Percentiles rank a stretch among this genome's conserved stretches.
phyloP scores from a whole-genome alignment of 1,140 invertebrate genomes.

The Drosophila arizonae region DNA sequence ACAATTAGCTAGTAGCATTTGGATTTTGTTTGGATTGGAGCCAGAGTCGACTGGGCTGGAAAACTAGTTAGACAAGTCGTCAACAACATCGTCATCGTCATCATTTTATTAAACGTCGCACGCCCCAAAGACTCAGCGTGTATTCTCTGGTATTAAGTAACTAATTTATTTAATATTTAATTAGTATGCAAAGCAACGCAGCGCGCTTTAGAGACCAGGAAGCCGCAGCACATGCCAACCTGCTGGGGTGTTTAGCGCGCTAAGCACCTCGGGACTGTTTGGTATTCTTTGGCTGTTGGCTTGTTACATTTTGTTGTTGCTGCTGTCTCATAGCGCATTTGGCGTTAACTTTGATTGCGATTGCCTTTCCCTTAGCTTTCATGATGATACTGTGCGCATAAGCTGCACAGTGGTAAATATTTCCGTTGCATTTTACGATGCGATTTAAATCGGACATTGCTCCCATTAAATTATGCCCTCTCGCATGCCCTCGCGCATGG shows the following conservation, averaged over 20 bases:
- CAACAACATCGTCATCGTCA: slow-evolving; percentile 5
- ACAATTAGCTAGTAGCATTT: slow-evolving; percentile 60
- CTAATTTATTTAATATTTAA: slow-evolving; percentile 58
- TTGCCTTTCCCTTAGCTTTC: slow-evolving; percentile 27
- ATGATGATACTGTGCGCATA: not conserved
- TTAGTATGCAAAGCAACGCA: slow-evolving; percentile 69
- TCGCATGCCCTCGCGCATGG: not conserved
- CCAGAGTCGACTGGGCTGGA: slow-evolving; percentile 40
- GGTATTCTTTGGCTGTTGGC: slow-evolving; percentile 55
- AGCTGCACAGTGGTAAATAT: slow-evolving; percentile 22
- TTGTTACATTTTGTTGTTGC: slow-evolving; percentile 35
- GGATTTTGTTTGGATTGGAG: slow-evolving; percentile 34
- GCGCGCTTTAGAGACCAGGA: slow-evolving; percentile 53
- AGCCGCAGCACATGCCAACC: slow-evolving; percentile 66
- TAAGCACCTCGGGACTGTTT: slow-evolving; percentile 26
- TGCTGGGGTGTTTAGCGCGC: slow-evolving; percentile 23
- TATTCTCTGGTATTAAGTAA: slow-evolving; percentile 61
- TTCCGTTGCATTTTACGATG: slow-evolving; percentile 34
- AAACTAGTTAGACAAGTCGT: slow-evolving; percentile 73
- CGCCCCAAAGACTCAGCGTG: slow-evolving; percentile 31
- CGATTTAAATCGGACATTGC: slow-evolving; percentile 63
- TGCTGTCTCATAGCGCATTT: slow-evolving; percentile 52
- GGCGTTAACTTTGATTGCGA: slow-evolving; percentile 52
- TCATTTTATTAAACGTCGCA: slow-evolving; percentile 42
- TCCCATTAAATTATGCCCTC: slow-evolving; percentile 15